Conservation (phyloP, 2,797 vertebrate genomes). For the Pangasius djambal region DNA sequence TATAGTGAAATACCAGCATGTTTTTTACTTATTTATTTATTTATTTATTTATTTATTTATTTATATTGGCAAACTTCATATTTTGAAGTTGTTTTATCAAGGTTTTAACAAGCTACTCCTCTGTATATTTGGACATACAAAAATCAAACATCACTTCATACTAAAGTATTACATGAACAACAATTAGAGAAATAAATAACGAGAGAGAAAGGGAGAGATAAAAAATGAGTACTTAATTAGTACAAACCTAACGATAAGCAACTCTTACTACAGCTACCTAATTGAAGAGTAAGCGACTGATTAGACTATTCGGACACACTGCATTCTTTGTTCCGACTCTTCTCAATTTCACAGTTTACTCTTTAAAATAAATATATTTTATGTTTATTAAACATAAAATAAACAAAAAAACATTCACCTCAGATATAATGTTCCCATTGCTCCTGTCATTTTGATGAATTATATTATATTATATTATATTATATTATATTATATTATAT, state of each 20-base stretch:
- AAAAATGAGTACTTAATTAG: not conserved
- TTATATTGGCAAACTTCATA: not conserved
- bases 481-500: no score
- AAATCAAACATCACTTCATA: not conserved
- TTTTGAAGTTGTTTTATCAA: not conserved
- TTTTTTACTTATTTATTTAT: not conserved
- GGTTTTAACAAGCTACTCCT: not conserved
- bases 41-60: not conserved
- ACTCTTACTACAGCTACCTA: not conserved
- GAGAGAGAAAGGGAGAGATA: not conserved
- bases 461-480: no score
- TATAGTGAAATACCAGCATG: constrained; percentile 6
- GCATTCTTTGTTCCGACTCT: not conserved
- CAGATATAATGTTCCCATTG: no score
- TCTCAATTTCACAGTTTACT: not conserved
- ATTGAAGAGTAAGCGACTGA: not conserved
- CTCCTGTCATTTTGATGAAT: no score
- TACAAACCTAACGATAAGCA: not conserved
- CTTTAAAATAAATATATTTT: not conserved
- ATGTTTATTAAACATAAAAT: no score
- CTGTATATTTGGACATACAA: not conserved
- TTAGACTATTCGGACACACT: not conserved
- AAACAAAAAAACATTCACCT: no score
- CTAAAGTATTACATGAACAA: not conserved
- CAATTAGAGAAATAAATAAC: not conserved